Base-by-base conservation (phyloP, 2,888 invertebrate species). In the Lasioglossum calceatum region DNA sequence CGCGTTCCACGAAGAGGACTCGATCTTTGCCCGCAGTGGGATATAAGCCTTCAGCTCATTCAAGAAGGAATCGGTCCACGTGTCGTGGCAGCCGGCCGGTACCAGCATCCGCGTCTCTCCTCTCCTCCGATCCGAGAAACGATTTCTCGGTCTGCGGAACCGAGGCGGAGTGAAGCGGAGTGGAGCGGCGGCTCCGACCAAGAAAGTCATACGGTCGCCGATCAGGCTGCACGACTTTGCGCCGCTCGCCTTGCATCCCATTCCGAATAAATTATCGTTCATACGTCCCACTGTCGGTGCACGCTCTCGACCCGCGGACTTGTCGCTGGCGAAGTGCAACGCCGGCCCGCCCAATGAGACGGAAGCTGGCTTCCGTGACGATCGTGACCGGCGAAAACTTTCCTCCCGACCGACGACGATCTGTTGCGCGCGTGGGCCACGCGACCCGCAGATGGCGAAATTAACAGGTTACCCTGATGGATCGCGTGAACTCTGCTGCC, bases 81-180 rank as follows among this genome's bases (percentile, higher is more conserved):
- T 77, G 86, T 85, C 82, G 72, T 32, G 78, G 79, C 32, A 14
- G 67, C 67, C 36, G 47, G 39, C 70, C 79, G 47, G 73, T 36
- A 70, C 50, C 39, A 19, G 67, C 27, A 16, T 44, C 27, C 64
- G 1, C 50, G 54, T 14, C 84, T 77, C 82, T 82, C 78, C 73
- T 77, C 71, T 71, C 81, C 61, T 71, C 88, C 85, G 89, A 88
- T 85, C 88, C 85, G 82, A 85, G 90, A 89, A 89, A 89, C 90
- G 91, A 92, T 92, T 91, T 92, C 92, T 89, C 89, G 89, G 89
- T 88, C 87, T 88, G 85, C 88, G 85, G 85, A 86, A 84, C 88
- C 77, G n/a, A 71, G n/a, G 58, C 61, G 61, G 61, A 61, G 61
- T 10, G 61, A 27, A 64, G 64, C 27, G 32, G 32, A 32, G 64